Conservation (phyloP, 1,140 invertebrate species). For the Tetramorium simillimum region DNA sequence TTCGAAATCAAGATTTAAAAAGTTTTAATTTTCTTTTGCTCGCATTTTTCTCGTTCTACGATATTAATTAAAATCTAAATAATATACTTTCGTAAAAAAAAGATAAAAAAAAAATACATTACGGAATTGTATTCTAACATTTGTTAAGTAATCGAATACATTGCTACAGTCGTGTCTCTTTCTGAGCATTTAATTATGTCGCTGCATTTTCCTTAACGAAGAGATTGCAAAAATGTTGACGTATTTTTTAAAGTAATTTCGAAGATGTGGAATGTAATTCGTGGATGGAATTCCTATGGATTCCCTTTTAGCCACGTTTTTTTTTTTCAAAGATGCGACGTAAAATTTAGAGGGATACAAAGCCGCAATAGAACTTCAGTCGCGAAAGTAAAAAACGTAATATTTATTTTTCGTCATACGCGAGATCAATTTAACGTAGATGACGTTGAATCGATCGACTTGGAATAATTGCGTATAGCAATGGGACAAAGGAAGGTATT, state of each 20-base stretch:
- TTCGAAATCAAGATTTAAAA: not conserved
- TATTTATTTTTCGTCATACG: not conserved
- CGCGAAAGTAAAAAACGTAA: not conserved
- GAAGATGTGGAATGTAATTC: not conserved
- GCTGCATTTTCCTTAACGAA: not conserved
- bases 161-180: not conserved
- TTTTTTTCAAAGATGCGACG: not conserved
- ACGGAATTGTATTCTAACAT: not conserved
- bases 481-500: slow-evolving; percentile 1
- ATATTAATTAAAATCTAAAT: not conserved
- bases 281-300: not conserved
- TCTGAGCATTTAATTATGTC: not conserved
- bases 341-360: not conserved
- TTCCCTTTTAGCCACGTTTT: not conserved
- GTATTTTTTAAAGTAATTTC: not conserved
- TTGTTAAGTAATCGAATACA: not conserved
- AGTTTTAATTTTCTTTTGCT: not conserved
- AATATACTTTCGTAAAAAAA: not conserved
- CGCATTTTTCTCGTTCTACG: not conserved
- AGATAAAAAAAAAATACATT: not conserved
- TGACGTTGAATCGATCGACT: slow-evolving; percentile 2
- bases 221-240: not conserved
- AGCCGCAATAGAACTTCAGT: not conserved
- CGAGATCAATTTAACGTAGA: slow-evolving; percentile 14
- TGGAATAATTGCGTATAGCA: slow-evolving; percentile 22